Evolutionary conservation across 2,888 invertebrate species (phyloP).

Genomic region (Prosapia bicincta): DNA sequence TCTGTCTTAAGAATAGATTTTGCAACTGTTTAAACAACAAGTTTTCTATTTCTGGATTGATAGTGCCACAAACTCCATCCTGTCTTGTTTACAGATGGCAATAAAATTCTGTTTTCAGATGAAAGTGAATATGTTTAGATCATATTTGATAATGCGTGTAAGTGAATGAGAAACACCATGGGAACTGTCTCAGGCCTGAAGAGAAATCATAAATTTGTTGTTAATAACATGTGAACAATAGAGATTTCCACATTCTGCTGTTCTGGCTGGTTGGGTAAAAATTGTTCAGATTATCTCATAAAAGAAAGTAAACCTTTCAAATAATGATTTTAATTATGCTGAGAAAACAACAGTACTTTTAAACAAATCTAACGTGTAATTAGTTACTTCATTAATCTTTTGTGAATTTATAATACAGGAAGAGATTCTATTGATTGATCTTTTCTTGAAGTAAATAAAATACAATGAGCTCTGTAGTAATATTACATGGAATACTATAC

Average conservation of each 20-base stretch:
- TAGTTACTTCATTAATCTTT: too few relatives aligned
- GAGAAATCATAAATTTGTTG: not conserved
- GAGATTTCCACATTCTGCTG: not conserved
- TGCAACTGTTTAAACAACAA: too few relatives aligned
- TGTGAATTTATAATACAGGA: too few relatives aligned
- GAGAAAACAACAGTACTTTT: not conserved
- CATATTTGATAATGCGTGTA: not conserved
- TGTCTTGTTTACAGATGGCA: not conserved
- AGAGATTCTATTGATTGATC: too few relatives aligned
- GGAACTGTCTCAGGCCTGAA: not conserved
- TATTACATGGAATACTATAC: too few relatives aligned
- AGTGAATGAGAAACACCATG: not conserved
- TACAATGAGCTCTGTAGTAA: too few relatives aligned
- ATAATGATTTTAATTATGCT: not conserved
- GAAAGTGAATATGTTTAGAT: not conserved
- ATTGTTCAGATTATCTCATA: not conserved
- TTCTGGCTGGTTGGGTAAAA: not conserved
- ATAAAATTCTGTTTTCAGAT: not conserved
- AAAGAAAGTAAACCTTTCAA: not conserved
- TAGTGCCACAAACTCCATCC: too few relatives aligned
- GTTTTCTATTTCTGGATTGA: too few relatives aligned
- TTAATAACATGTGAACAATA: not conserved
- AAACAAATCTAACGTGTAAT: not conserved
- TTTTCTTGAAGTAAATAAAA: too few relatives aligned
- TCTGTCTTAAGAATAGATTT: too few relatives aligned